These are phyloP conservation scores for Drosophila lutescens DNA, from an alignment of 2,888 invertebrate species.

Conservation along the genomic window DNA sequence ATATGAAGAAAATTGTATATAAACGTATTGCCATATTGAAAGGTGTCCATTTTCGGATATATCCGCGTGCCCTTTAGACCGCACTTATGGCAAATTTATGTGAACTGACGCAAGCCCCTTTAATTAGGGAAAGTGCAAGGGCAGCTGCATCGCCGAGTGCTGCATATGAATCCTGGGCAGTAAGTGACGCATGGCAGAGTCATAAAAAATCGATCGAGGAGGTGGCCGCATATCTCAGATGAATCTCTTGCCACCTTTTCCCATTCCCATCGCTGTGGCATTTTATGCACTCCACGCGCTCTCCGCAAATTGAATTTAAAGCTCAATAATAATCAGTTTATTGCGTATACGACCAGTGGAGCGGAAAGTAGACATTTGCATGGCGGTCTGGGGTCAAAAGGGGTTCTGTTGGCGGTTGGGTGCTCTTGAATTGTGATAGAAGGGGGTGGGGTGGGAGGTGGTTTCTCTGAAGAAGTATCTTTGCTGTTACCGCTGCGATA, in stretches of 20 bases:
- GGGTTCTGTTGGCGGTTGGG: background rate
- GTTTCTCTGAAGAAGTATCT: slow-evolving; percentile 16
- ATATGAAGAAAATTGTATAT: background rate
- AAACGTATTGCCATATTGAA: background rate
- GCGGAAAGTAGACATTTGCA: slow-evolving; percentile 37
- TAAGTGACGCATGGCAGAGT: slow-evolving; percentile 39
- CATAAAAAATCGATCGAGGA: slow-evolving; percentile 42
- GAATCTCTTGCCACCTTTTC: slow-evolving; percentile 1
- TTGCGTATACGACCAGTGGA: slow-evolving; percentile 42
- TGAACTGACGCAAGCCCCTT: slow-evolving; percentile 30
- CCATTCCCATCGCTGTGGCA: slow-evolving; percentile 8
- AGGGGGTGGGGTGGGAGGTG: background rate
- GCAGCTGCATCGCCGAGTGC: slow-evolving; percentile 12
- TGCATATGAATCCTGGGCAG: slow-evolving; percentile 25
- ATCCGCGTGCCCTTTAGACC: slow-evolving; percentile 5
- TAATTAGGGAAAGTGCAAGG: slow-evolving; percentile 44
- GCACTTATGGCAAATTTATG: slow-evolving; percentile 21
- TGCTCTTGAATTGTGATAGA: background rate
- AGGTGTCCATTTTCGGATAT: background rate
- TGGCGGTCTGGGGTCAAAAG: slow-evolving; percentile 9
- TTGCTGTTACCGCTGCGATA: slow-evolving; percentile 21
- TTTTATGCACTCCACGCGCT: slow-evolving; percentile 45
- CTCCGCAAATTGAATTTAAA: slow-evolving; percentile 43
- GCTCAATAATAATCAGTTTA: slow-evolving; percentile 44
- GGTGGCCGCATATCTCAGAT: slow-evolving; percentile 22